Conservation (phyloP, 2,113 vertebrate genomes). For the Alethe diademata region DNA sequence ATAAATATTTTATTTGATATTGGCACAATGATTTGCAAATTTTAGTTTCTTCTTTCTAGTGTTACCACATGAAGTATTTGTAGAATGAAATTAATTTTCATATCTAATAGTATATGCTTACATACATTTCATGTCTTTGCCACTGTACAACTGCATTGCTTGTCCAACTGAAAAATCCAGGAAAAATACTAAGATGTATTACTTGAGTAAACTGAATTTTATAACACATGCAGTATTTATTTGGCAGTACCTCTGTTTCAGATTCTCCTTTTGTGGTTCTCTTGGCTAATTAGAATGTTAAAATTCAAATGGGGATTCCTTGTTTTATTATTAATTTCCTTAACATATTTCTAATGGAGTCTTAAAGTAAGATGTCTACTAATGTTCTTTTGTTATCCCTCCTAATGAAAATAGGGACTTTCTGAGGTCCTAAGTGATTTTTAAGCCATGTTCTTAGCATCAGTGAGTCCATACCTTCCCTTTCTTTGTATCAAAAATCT, state of each 20-base stretch:
- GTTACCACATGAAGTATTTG: background rate
- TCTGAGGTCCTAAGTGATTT: background rate
- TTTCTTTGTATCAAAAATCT: conserved; percentile 35
- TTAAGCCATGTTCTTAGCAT: background rate
- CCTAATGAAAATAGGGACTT: background rate
- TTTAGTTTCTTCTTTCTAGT: background rate
- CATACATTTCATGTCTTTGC: background rate
- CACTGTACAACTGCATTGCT: background rate
- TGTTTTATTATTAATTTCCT: background rate
- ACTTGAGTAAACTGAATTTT: background rate
- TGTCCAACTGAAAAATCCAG: background rate
- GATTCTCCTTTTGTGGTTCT: background rate
- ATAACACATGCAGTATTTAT: background rate
- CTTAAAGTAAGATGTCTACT: background rate
- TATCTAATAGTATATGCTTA: background rate
- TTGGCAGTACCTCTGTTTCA: background rate
- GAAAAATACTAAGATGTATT: background rate
- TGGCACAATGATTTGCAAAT: background rate
- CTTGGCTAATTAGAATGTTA: background rate
- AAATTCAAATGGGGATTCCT: background rate
- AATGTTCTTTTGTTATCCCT: background rate
- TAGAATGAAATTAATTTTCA: background rate
- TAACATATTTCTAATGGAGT: background rate
- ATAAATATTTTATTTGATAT: background rate
- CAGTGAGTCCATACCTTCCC: background rate